Percentiles rank a stretch among this genome's conserved stretches.
phyloP scores from a whole-genome alignment of 1,140 invertebrate species.

The Macrotrachela quadricornifera region DNA sequence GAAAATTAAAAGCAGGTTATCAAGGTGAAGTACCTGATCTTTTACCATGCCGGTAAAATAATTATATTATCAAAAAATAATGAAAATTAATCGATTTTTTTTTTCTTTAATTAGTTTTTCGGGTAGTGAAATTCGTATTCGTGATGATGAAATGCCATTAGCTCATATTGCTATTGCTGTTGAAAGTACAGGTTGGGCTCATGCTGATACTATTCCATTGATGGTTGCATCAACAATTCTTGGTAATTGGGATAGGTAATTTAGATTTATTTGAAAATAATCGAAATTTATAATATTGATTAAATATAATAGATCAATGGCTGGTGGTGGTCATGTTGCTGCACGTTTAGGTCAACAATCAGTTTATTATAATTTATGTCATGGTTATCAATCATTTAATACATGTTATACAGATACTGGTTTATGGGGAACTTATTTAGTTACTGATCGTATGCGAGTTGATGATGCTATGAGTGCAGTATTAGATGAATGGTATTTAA shows the following conservation, averaged over 20 bases:
- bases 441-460: conserved; percentile 21
- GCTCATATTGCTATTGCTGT: conserved; percentile 85
- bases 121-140: conserved; percentile 34
- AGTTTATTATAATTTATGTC: conserved; percentile 47
- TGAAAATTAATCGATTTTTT: no score
- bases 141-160: conserved; percentile 81
- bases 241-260: conserved; percentile 34
- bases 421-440: conserved; percentile 40
- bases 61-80: no score
- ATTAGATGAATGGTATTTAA: conserved; percentile 52
- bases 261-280: neutral
- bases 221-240: conserved; percentile 83
- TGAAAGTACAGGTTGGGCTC: conserved; percentile 78
- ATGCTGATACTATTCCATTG: conserved; percentile 84
- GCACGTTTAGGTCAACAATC: conserved; percentile 27
- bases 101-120: neutral
- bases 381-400: conserved; percentile 94
- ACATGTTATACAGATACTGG: conserved; percentile 99
- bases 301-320: conserved; percentile 8
- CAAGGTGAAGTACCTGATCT: conserved; percentile 41
- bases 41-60: conserved; percentile 50
- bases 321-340: conserved; percentile 1
- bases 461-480: conserved; percentile 47
- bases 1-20: conserved; percentile 38
- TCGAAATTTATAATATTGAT: no score